phyloP scores from a whole-genome alignment of 2,888 invertebrate species.

The Lamellibrachia satsuma region DNA sequence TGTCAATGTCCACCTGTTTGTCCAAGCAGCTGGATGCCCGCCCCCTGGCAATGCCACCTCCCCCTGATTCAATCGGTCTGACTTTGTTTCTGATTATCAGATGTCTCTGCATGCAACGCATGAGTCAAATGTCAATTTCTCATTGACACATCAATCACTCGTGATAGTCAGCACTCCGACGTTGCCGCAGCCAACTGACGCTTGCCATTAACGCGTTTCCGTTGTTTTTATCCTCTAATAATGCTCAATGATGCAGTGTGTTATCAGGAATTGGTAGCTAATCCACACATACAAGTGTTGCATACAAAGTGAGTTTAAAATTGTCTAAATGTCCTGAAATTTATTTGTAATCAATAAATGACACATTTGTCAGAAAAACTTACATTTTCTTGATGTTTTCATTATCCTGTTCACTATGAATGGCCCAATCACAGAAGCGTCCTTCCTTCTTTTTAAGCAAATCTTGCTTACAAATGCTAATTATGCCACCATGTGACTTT shows the following conservation, averaged over 20 bases:
- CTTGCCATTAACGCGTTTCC: neutral
- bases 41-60: neutral
- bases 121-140: neutral
- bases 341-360: neutral
- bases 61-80: neutral
- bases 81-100: neutral
- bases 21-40: neutral
- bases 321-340: neutral
- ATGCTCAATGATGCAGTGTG: neutral
- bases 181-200: neutral
- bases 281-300: neutral
- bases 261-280: neutral
- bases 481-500: too few species aligned
- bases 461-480: neutral
- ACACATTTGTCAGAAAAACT: neutral
- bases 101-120: neutral
- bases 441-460: neutral
- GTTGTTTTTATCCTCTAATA: neutral
- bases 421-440: neutral
- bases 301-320: neutral
- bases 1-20: constrained; percentile 9
- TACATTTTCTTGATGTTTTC: neutral
- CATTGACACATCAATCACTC: neutral
- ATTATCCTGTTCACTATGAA: neutral
- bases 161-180: neutral